Base-by-base conservation (phyloP, 1,140 invertebrate species). In the Chrysoperla carnea region DNA sequence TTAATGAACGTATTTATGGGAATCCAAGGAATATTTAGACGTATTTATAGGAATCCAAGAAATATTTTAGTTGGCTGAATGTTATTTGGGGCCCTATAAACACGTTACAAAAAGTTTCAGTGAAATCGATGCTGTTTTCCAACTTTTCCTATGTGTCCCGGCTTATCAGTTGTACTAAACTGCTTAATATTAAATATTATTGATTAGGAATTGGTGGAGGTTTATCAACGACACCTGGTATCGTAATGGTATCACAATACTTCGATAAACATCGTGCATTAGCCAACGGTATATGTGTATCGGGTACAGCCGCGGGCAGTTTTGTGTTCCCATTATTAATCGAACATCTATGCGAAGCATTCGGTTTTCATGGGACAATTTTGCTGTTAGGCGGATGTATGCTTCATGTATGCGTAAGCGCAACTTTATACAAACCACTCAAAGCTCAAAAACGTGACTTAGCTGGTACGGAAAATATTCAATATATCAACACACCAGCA, bases 211-310 rank as follows among this genome's bases (percentile, higher is more conserved):
- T 84, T 39, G 81, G 81, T 1, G 77, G 80, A 4, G 81, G 80
- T 0, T 59, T 84, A 1, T 80, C 78, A 1, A 84, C 81, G 8
- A 84, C 80, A 3, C 80, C 81, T 0, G 81, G 81, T 0, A 80
- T 85, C 29, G 76, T 84, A 1, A 77, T 84, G 36, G 80, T 83
- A 0, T 82, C 80, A 0, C 75, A 81, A 39, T 84, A 85, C 50
- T 85, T 85, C 47, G 76, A 83, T 46, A 81, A 79, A 50, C 78
- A 81, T 55, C 75, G 81, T 13, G 80, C 81, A 0, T 47, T 84
- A 44, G 81, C 81, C 0, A 84, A 84, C 48, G 81, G 81, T 0
- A 76, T 85, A 48, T 83, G 79, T 50, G 77, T 84, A 29, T 82
- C 81, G 12, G 81, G 82, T 8, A 84, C 81, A 8, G 79, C 81